Base-by-base conservation (phyloP, 2,797 vertebrate genomes). In the Macroramphosus scolopax region DNA sequence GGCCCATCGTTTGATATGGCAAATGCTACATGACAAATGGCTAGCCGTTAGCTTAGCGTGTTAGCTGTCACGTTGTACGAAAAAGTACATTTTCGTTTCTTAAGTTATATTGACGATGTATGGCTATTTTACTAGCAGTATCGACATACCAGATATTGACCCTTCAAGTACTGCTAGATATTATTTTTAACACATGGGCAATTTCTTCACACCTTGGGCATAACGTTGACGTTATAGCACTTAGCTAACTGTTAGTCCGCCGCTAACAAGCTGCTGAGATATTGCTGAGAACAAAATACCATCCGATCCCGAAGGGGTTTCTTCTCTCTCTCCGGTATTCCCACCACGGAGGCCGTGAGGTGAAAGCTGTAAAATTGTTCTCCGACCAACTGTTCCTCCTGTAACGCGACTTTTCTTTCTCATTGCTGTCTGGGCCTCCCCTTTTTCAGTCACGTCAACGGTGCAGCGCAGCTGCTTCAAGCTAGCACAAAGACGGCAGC, bases 321-420 rank as follows among this genome's bases (percentile, higher is more conserved):
- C 92, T 10, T 93, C 91, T 14, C 92, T 74, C 5, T 77, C 77
- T 13, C 71, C 88, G 0, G 84, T 68, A 1, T 81, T 82, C 25
- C 78, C 88, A 29, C 71, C 73, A 20, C 71, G 92, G 3, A 86
- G 88, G 3, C 91, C 93, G 0, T 94, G 91, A 0, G 94, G 94
- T 3, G 95, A 96, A 0, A 98, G 93, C 71, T 94, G 94, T 3
- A 97, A 64, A 48, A 96, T 97, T 1, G 96, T 95, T 80, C 95
- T 91, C 4, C 95, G 92, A 28, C 92, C 92, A 8, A 91, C 91
- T 1, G 92, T 86, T 15, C 91, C 94, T 40, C 80, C 85, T 4
- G 65, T n/a, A 12, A 87, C 61, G 40, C 93, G 92, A 56, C 80
- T 91, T 86, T 95, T 97, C 87, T 96, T 98, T 63, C 95, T 94